Evolutionary conservation across 2,888 invertebrate genomes (phyloP).

Genomic region (Papilio elwesi): DNA sequence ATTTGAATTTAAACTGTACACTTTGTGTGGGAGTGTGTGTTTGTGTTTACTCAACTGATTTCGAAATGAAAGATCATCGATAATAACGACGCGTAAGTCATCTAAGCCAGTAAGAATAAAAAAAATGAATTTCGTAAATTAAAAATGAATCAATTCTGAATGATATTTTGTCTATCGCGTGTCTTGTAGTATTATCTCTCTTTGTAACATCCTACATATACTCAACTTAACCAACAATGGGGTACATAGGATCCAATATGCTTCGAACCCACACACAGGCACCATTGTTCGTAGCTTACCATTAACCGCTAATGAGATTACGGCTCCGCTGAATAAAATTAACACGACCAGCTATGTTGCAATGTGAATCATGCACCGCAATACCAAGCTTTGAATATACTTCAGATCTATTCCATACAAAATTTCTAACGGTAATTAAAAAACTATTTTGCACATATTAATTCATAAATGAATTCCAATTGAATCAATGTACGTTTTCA

Average conservation of each 20-base stretch:
- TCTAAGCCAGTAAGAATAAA: too few species aligned
- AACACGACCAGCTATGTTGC: slow-evolving; percentile 31
- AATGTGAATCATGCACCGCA: slow-evolving; percentile 30
- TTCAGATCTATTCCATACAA: neutral
- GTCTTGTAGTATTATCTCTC: neutral
- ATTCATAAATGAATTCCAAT: neutral
- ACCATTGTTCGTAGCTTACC: slow-evolving; percentile 45
- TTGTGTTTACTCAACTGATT: neutral
- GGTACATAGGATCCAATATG: slow-evolving; percentile 10
- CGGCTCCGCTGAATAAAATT: slow-evolving; percentile 44
- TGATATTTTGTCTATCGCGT: neutral
- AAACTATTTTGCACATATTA: neutral
- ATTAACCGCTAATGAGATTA: slow-evolving; percentile 46
- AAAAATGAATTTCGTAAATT: too few species aligned
- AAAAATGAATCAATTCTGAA: neutral
- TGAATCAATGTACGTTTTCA: too few species aligned
- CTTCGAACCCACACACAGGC: slow-evolving; percentile 38
- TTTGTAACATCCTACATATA: neutral
- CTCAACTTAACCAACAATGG: slow-evolving; percentile 3
- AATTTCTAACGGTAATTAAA: slow-evolving; percentile 2
- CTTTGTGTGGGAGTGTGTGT: too few species aligned
- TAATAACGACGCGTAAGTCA: too few species aligned
- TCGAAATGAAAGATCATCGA: too few species aligned
- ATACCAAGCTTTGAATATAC: slow-evolving; percentile 5
- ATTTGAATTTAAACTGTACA: neutral